Base-by-base conservation (phyloP, 2,888 invertebrate species). In the Phortica magna region DNA sequence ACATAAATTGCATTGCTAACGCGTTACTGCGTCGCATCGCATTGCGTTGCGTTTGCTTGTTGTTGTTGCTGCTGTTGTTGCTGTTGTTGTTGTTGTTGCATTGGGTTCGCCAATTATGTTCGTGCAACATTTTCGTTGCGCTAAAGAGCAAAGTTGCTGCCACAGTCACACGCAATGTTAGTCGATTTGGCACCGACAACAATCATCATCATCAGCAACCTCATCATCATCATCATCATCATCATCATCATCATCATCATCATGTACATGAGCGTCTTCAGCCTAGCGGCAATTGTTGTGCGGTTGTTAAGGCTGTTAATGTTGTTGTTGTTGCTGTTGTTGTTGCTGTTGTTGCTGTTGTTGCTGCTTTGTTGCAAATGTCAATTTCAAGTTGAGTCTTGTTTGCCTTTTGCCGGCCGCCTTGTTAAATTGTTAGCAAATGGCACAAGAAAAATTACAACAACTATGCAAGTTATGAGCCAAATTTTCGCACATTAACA, bases 401-500 rank as follows among this genome's bases (percentile, higher is more conserved):
- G 68, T 42, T 68, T 64, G 17, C 22, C 22, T 22, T 19, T 64
- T 64, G 64, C 64, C 31, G 64, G 53, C 48, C 39, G 68, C 9
- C 22, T 48, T 82, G 84, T 79, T 88, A 88, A 88, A 87, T 79
- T 81, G 83, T 80, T 43, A 39, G 79, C 81, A 83, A 88, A 88
- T 88, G 85, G 88, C 88, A 79, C 64, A 17, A 19, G 55, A 3
- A 31, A 31, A 31, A 31, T 31, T 0, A 31, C 17, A 55, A 14
- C 17, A 17, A 55, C 55, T 55, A 55, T 17, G 55, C 55, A n/a
- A 55, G 55, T 55, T 55, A 55, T 55, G 55, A 55, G 17, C 55
- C 14, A 55, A 55, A 55, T 55, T 55, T 55, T 55, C 55, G 14
- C 55, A 55, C 55, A 55, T 55, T 55, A 55, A 55, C 55, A 55